Conservation (phyloP, 2,888 invertebrate genomes). For the Andrena bicolor region DNA sequence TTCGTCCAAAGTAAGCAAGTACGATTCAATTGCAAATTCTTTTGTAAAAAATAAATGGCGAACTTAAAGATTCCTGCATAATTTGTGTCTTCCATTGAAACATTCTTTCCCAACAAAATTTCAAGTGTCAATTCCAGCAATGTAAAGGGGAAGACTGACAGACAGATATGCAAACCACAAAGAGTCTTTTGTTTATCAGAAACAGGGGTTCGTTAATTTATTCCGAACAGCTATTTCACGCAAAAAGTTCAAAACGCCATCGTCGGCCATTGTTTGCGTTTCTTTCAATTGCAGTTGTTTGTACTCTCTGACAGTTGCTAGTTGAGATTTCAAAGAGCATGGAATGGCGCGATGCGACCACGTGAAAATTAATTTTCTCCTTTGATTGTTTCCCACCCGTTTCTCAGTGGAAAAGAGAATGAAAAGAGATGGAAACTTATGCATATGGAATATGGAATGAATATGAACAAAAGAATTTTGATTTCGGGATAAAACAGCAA, state of each 20-base stretch:
- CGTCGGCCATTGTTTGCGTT: constrained; percentile 31
- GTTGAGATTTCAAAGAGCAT: constrained; percentile 44
- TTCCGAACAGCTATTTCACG: constrained; percentile 11
- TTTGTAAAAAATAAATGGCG: background rate
- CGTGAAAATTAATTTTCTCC: constrained; percentile 36
- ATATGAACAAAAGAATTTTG: background rate
- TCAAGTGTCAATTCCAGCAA: background rate
- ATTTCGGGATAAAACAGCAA: background rate
- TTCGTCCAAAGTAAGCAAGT: too few relatives aligned
- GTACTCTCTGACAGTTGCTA: background rate
- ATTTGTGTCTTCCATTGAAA: background rate
- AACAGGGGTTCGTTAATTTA: constrained; percentile 24
- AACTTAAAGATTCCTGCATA: background rate
- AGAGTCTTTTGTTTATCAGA: background rate
- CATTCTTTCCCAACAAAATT: background rate
- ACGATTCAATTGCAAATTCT: too few relatives aligned
- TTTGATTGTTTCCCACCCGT: background rate
- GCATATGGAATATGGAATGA: too few relatives aligned
- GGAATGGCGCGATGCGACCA: constrained; percentile 11
- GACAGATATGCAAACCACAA: constrained; percentile 1
- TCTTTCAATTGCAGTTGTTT: constrained; percentile 28
- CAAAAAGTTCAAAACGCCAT: constrained; percentile 11
- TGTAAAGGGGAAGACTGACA: background rate
- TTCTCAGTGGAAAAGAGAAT: constrained; percentile 1
- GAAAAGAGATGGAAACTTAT: background rate